Evolutionary conservation across 2,888 invertebrate genomes (phyloP).

Genomic region (Criorhina ranunculi): DNA sequence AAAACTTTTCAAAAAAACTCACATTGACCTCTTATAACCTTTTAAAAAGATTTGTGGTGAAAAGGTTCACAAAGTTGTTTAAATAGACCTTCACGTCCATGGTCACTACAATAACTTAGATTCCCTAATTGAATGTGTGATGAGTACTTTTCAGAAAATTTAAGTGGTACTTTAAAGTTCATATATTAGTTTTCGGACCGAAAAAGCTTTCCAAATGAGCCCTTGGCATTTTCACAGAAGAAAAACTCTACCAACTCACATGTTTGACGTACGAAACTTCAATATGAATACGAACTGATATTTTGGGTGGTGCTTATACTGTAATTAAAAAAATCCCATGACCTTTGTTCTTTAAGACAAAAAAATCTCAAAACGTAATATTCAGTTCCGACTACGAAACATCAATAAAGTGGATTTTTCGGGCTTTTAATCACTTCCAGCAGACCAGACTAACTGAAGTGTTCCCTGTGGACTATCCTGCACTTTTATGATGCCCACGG

Average conservation of each 20-base stretch:
- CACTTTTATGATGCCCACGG: conserved; percentile 40
- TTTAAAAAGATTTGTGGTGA: conserved; percentile 34
- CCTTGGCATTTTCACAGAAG: conserved; percentile 33
- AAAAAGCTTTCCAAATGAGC: conserved; percentile 39
- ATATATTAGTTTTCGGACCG: conserved; percentile 68
- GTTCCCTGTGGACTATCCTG: conserved; percentile 52
- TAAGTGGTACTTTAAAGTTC: conserved; percentile 65
- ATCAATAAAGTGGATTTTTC: conserved; percentile 68
- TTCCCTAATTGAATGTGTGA: conserved; percentile 74
- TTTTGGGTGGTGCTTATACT: conserved; percentile 45
- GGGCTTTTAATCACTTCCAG: conserved; percentile 69
- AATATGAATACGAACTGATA: conserved; percentile 52
- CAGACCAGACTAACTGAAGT: conserved; percentile 70
- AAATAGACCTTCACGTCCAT: conserved; percentile 51
- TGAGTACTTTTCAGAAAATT: conserved; percentile 71
- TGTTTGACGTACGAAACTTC: conserved; percentile 49
- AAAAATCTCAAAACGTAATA: conserved; percentile 45
- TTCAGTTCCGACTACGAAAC: conserved; percentile 64
- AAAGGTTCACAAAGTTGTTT: conserved; percentile 13
- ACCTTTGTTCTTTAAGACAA: conserved; percentile 55
- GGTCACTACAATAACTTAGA: conserved; percentile 58
- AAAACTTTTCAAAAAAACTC: conserved; percentile 53
- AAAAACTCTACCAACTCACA: conserved; percentile 15
- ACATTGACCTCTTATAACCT: conserved; percentile 70
- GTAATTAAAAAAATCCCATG: conserved; percentile 61